phyloP scores from a whole-genome alignment of 2,113 vertebrate genomes.

The Phoxinus phoxinus region DNA sequence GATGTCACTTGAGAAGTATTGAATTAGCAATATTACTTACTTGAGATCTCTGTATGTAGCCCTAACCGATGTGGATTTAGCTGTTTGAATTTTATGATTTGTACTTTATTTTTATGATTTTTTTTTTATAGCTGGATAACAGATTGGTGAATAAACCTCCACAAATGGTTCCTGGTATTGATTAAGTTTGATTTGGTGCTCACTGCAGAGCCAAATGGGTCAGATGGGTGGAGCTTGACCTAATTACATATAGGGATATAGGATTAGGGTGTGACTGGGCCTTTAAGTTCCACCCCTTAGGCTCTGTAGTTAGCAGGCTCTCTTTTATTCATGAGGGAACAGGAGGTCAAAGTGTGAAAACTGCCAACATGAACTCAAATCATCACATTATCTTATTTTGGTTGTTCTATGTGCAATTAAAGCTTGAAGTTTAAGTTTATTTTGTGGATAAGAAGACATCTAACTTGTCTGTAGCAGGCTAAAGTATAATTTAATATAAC shows the following conservation, averaged over 20 bases:
- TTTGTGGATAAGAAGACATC: neutral
- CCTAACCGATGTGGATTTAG: neutral
- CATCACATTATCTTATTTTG: neutral
- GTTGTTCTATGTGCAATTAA: neutral
- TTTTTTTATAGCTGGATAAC: neutral
- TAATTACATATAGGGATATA: no score
- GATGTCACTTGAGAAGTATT: neutral
- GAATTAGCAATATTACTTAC: neutral
- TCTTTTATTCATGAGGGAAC: neutral
- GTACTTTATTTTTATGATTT: neutral
- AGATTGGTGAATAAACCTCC: neutral
- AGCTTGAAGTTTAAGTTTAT: neutral
- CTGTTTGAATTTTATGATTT: neutral
- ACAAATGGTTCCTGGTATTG: neutral
- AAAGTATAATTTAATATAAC: neutral
- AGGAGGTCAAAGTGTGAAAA: neutral
- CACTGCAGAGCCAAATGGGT: no score
- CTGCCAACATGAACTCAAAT: neutral
- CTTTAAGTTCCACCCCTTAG: no score
- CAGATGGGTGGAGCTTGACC: no score
- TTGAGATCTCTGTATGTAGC: neutral
- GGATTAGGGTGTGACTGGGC: no score
- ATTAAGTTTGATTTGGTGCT: neutral
- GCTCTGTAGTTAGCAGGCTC: no score
- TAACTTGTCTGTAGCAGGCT: neutral